Evolutionary conservation across 1,140 invertebrate genomes (phyloP), one percentile per base, ranked within the genome.

Genomic region (Muscidifurax raptorellus): DNA sequence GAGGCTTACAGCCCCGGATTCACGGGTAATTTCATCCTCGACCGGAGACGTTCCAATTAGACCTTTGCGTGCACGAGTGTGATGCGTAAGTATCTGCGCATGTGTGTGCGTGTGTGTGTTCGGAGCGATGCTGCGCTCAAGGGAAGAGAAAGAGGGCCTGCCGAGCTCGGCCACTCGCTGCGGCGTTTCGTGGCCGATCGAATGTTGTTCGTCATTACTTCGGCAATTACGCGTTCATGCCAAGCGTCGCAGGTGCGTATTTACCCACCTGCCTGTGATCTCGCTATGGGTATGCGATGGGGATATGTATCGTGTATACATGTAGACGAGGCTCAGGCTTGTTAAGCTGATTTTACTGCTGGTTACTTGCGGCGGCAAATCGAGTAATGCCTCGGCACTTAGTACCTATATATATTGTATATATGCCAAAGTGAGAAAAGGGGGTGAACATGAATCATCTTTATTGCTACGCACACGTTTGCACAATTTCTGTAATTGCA

Each of bases 11-110:
- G 28, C n/a, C 78, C 27, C 30, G 72, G 80, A 82, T 82, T 82
- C 72, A 82, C 80, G 80, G 80, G 71, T 82, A 82, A 82, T 82
- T 82, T 82, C 69, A 82, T 82, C 72, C 80, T 82, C 80, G 71
- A n/a, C 71, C 47, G 80, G 69, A 82, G 80, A 82, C 80, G 52
- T 75, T n/a, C 52, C 80, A 82, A 82, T 82, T 82, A 82, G 80
- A 22, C 82, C 74, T 69, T 25, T 44, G 80, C 67, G 59, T 12
- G 66, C 36, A 7, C 27, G n/a, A n/a, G 22, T 2, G 18, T 10
- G 18, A 25, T 18, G 22, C 74, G 40, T 28, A 15, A 5, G 69
- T 69, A 27, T 30, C 18, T 30, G 69, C 15, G 28, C 13, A 36
- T 36, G 12, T 36, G 32, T 22, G 67, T 30, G 27, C 30, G 27